Evolutionary conservation across 2,888 invertebrate genomes (phyloP).

Genomic region (Salticus scenicus): DNA sequence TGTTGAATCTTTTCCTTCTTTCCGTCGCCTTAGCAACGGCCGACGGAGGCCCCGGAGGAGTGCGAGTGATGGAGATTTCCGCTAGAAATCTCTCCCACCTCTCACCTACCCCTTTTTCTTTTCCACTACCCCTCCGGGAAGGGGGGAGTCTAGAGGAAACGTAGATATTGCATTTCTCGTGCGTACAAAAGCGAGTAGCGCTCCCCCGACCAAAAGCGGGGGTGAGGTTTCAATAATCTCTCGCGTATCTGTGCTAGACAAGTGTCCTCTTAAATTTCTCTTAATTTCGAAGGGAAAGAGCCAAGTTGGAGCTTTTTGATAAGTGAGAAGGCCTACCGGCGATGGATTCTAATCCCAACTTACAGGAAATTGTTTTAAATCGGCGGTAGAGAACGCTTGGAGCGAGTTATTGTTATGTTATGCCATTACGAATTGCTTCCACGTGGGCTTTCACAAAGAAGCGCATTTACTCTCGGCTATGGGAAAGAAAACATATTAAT

Average conservation of each 20-base stretch:
- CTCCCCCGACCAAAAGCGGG: constrained; percentile 22
- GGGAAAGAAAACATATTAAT: constrained; percentile 32
- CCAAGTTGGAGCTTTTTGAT: constrained; percentile 43
- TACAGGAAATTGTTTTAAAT: constrained; percentile 46
- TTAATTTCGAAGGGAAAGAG: constrained; percentile 50
- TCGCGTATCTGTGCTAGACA: constrained; percentile 37
- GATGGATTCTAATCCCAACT: constrained; percentile 39
- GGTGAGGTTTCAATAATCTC: constrained; percentile 45
- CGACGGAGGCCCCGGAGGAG: constrained; percentile 35
- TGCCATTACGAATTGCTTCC: constrained; percentile 26
- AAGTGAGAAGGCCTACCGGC: constrained; percentile 37
- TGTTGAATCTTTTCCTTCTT: constrained; percentile 39
- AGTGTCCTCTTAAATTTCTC: constrained; percentile 56
- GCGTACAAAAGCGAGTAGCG: constrained; percentile 27
- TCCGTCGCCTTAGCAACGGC: constrained; percentile 30
- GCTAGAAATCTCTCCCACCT: constrained; percentile 28
- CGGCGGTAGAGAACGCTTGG: constrained; percentile 17
- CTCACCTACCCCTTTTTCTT: neutral
- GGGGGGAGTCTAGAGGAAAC: constrained; percentile 20
- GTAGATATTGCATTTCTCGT: constrained; percentile 55
- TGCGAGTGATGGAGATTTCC: constrained; percentile 59
- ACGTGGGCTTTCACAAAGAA: constrained; percentile 34
- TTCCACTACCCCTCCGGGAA: neutral
- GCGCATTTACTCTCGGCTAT: neutral
- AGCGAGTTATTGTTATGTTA: constrained; percentile 27